Percentiles rank a stretch among this genome's conserved stretches.
Conservation (phyloP, 2,888 invertebrate species). For the Schizotus pectinicornis region DNA sequence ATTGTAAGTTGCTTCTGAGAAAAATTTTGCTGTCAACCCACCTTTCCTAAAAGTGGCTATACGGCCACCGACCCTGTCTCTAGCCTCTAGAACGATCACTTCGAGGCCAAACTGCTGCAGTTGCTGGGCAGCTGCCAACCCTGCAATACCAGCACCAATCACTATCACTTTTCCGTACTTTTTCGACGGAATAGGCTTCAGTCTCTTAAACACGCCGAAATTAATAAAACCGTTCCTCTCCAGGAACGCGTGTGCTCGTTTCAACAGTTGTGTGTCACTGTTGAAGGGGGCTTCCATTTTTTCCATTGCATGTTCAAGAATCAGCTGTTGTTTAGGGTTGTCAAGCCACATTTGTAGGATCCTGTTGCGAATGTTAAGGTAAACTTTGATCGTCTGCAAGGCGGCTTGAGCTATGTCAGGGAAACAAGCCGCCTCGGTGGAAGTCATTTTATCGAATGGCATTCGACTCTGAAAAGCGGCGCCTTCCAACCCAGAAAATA, state of each 20-base stretch:
- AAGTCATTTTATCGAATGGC: conserved; percentile 93
- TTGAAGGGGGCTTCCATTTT: conserved; percentile 92
- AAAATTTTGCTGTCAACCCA: conserved; percentile 49
- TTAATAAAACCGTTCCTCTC: conserved; percentile 97
- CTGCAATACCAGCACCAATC: conserved; percentile 86
- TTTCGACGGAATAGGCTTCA: conserved; percentile 73
- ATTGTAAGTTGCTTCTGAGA: too few species aligned
- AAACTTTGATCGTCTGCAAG: conserved; percentile 83
- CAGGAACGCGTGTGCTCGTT: conserved; percentile 87
- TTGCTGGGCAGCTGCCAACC: conserved; percentile 93
- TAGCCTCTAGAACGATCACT: conserved; percentile 84
- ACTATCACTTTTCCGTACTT: conserved; percentile 71
- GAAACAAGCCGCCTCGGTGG: conserved; percentile 91
- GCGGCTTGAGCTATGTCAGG: conserved; percentile 87
- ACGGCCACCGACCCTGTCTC: conserved; percentile 95
- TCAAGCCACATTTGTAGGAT: conserved; percentile 94
- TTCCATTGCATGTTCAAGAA: conserved; percentile 79
- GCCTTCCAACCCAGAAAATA: conserved; percentile 76
- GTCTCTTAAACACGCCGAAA: conserved; percentile 92
- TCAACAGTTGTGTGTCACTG: conserved; percentile 83
- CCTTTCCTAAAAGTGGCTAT: conserved; percentile 95
- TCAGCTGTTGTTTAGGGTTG: conserved; percentile 91
- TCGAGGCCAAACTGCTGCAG: conserved; percentile 95
- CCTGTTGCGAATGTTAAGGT: conserved; percentile 89
- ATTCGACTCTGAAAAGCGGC: conserved; percentile 93